Conservation (phyloP, 2,888 invertebrate genomes). For the Phortica magna region DNA sequence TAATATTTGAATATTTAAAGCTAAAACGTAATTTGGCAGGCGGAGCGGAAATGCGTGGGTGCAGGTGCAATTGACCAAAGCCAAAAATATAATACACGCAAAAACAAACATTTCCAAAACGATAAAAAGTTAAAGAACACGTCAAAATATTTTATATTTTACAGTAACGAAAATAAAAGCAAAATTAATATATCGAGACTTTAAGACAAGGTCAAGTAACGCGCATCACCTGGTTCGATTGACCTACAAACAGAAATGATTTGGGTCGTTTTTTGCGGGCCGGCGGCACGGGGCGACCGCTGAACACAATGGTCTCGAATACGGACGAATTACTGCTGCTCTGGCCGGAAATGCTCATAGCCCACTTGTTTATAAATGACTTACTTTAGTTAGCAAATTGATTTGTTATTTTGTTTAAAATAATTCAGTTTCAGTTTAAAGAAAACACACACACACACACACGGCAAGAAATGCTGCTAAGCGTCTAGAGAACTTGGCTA, state of each 20-base stretch:
- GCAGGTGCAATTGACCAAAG: slow-evolving; percentile 23
- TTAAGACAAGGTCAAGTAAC: slow-evolving; percentile 48
- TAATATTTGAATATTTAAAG: slow-evolving; percentile 30
- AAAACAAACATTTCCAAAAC: slow-evolving; percentile 15
- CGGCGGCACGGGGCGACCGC: slow-evolving; percentile 74
- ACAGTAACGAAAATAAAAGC: neutral
- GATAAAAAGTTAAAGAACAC: neutral
- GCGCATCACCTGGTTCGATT: neutral
- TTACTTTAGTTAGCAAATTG: neutral
- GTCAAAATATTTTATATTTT: neutral
- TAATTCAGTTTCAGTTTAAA: no score
- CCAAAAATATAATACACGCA: slow-evolving; percentile 33
- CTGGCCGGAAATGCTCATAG: slow-evolving; percentile 74
- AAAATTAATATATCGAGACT: neutral
- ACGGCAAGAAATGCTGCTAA: neutral
- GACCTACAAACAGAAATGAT: slow-evolving; percentile 58
- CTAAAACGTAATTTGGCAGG: slow-evolving; percentile 55
- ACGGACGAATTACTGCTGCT: slow-evolving; percentile 66
- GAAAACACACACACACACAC: neutral
- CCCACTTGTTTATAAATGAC: neutral
- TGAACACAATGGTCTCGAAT: slow-evolving; percentile 62
- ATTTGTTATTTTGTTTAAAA: neutral
- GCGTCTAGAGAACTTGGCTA: neutral
- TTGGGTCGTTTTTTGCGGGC: slow-evolving; percentile 74
- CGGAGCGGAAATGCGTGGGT: slow-evolving; percentile 63